Evolutionary conservation across 1,140 invertebrate species (phyloP).

Genomic region (Chlorops oryzae): DNA sequence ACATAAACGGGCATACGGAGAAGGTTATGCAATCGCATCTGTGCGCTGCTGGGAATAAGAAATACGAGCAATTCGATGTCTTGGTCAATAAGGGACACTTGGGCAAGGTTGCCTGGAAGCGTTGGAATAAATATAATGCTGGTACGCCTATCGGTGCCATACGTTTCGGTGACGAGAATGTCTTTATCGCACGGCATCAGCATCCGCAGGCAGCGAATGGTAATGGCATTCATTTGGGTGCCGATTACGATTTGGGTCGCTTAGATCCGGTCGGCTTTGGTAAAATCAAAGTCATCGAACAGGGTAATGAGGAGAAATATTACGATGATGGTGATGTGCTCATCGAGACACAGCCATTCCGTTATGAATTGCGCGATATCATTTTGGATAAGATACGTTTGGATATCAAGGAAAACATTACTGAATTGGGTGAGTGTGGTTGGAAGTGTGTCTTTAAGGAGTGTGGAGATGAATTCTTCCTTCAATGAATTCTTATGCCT

Average conservation of each 20-base stretch:
- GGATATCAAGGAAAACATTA: constrained; percentile 51
- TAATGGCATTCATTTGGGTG: constrained; percentile 36
- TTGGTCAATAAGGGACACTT: constrained; percentile 70
- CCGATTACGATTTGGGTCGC: constrained; percentile 55
- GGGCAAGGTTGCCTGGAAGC: constrained; percentile 65
- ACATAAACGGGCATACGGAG: constrained; percentile 61
- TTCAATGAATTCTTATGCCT: neutral
- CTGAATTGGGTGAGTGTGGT: constrained; percentile 48
- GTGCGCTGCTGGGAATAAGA: constrained; percentile 61
- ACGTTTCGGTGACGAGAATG: constrained; percentile 47
- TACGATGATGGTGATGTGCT: constrained; percentile 66
- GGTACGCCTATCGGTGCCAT: constrained; percentile 61
- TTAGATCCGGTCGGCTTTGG: constrained; percentile 60
- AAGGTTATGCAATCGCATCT: constrained; percentile 50
- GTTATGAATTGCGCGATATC: constrained; percentile 64
- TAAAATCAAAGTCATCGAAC: constrained; percentile 59
- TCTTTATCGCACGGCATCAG: constrained; percentile 51
- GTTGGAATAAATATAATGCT: constrained; percentile 61
- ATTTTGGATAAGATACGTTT: constrained; percentile 56
- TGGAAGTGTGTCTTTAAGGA: neutral
- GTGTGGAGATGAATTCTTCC: too few species aligned
- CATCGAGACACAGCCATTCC: constrained; percentile 68
- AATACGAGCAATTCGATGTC: constrained; percentile 64
- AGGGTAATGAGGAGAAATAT: constrained; percentile 53
- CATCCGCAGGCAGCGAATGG: constrained; percentile 29